phyloP scores from a whole-genome alignment of 2,888 invertebrate genomes.

The Halictus quadricinctus region DNA sequence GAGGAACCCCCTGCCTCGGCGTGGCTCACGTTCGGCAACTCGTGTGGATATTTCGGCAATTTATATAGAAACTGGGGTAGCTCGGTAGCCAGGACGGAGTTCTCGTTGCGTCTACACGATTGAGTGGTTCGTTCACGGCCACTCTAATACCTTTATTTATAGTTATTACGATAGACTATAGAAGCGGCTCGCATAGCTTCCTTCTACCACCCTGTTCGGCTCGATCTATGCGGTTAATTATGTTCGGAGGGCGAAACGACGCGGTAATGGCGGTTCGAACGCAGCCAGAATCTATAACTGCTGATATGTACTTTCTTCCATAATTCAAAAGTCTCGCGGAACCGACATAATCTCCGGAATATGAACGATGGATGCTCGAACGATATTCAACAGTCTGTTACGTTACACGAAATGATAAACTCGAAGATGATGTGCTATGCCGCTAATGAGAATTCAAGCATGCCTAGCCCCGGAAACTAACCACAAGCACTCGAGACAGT shows the following conservation, averaged over 20 bases:
- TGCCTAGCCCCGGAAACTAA: too few species aligned
- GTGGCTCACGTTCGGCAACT: conserved; percentile 60
- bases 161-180: conserved; percentile 39
- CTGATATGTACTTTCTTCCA: neutral
- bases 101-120: conserved; percentile 45
- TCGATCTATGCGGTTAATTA: conserved; percentile 33
- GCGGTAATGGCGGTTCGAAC: conserved; percentile 22
- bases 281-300: conserved; percentile 14
- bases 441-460: too few species aligned
- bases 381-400: neutral
- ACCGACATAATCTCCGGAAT: neutral
- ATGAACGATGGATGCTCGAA: neutral
- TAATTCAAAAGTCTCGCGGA: neutral
- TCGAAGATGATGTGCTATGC: too few species aligned
- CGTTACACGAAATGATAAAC: neutral
- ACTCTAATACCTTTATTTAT: conserved; percentile 61
- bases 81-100: conserved; percentile 15
- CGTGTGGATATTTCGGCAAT: conserved; percentile 67
- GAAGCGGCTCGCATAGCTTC: conserved; percentile 31
- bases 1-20: conserved; percentile 50
- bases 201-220: neutral
- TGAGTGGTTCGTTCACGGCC: conserved; percentile 48
- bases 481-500: too few species aligned
- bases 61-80: conserved; percentile 58
- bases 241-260: conserved; percentile 14